A percentile compares a stretch with the other conserved stretches of the same genome.
Evolutionary conservation across 2,888 invertebrate genomes (phyloP).

Genomic region (Therioaphis trifolii): DNA sequence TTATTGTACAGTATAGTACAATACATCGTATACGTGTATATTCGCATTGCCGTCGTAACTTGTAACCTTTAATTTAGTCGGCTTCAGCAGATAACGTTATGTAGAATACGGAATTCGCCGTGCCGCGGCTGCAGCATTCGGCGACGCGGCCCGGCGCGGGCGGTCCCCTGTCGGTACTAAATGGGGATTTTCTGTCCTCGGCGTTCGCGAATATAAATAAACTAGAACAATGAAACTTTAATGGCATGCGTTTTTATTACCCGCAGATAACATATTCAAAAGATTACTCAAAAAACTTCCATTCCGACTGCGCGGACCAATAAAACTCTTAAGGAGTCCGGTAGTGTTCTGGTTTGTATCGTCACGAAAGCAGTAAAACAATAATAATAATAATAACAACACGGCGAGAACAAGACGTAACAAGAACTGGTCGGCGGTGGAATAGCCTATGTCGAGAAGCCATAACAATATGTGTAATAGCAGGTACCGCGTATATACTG

Average conservation of each 20-base stretch:
- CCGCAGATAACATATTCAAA: slow-evolving; percentile 55
- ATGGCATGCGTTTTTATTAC: slow-evolving; percentile 44
- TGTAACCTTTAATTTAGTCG: slow-evolving; percentile 35
- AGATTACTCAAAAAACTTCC: slow-evolving; percentile 52
- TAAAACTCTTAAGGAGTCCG: slow-evolving; percentile 51
- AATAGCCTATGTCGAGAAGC: slow-evolving; percentile 30
- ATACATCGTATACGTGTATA: too few relatives aligned
- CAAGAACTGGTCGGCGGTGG: slow-evolving; percentile 1
- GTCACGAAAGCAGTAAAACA: slow-evolving; percentile 50
- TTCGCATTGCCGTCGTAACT: too few relatives aligned
- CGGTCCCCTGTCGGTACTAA: slow-evolving; percentile 51
- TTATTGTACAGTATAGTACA: background rate
- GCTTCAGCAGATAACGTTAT: slow-evolving; percentile 5
- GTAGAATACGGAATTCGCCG: slow-evolving; percentile 27
- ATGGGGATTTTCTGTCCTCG: slow-evolving; percentile 40
- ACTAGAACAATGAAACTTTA: slow-evolving; percentile 47
- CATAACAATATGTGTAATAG: slow-evolving; percentile 32
- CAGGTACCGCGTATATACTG: background rate
- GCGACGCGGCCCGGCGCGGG: too few relatives aligned
- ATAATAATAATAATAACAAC: too few relatives aligned
- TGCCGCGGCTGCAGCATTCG: background rate
- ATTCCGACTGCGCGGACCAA: slow-evolving; percentile 29
- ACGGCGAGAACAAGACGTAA: background rate
- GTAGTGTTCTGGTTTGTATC: slow-evolving; percentile 3
- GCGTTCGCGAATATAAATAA: slow-evolving; percentile 41